phyloP scores from a whole-genome alignment of 2,797 vertebrate species.

The Columba guinea region DNA sequence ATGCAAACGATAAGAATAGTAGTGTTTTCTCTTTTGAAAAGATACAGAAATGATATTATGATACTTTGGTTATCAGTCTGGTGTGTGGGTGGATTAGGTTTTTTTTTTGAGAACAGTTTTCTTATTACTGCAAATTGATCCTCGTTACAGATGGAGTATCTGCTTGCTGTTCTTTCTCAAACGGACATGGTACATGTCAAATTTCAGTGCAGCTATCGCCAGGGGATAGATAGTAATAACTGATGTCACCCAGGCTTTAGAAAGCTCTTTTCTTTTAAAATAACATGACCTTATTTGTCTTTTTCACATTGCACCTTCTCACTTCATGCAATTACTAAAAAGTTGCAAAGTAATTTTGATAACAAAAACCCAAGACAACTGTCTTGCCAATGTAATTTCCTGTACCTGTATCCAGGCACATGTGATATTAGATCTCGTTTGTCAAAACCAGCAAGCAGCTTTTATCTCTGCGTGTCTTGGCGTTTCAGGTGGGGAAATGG shows the following conservation, averaged over 20 bases:
- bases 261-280: background rate
- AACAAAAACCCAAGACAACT: background rate
- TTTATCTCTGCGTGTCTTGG: background rate
- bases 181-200: background rate
- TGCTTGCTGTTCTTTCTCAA: background rate
- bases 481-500: constrained; percentile 91
- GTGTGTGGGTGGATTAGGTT: background rate
- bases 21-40: background rate
- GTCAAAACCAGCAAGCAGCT: background rate
- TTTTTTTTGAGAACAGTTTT: background rate
- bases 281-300: background rate
- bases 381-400: background rate
- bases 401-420: background rate
- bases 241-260: background rate
- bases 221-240: background rate
- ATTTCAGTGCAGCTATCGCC: background rate
- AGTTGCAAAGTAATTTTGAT: background rate
- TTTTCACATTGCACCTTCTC: background rate
- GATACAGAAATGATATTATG: background rate
- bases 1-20: background rate
- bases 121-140: background rate
- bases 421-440: background rate
- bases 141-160: background rate
- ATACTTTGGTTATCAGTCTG: background rate
- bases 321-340: background rate